Evolutionary conservation across 2,113 vertebrate genomes (phyloP), one percentile per base, ranked within the genome.

Genomic region (Leuciscus idus): DNA sequence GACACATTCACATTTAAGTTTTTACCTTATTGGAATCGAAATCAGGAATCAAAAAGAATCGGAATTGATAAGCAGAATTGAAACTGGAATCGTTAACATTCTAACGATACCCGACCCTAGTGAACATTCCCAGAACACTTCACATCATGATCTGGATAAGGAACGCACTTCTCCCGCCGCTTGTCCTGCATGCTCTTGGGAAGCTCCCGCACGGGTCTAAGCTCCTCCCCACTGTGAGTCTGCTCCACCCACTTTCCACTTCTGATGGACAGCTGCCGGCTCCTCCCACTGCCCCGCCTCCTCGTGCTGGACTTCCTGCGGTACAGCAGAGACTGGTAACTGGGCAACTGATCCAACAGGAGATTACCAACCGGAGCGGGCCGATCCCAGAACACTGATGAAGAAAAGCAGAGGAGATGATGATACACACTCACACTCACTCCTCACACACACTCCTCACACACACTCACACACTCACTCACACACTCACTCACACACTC

Each of bases 331-430:
- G 97, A 95, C 91, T 90, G 96, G 92, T 96, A 98, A 90, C 97
- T 99, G 84, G 97, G 98, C 52, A 99, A 88, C 93, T 99, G 94
- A 91, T 97, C 96, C 91, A 99, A 92, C 88, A 99, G 94, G 0
- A 89, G 91, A 91, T 95, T 94, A 86, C 80, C 92, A 84, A 91
- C 85, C 4, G 84, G 89, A 26, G 91, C 91, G 17, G 83, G 90
- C 0, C 28, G 87, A 57, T 93, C 90, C 15, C 90, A 90, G 92
- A 79, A 94, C 46, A 95, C 95, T 95, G n/a, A 28, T 1, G 55
- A 12, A 80, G n/a, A 48, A 23, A 28, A 62, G 57, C 11, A 82
- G 28, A 55, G 8, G 43, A 43, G 43, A 43, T 43, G 43, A 43
- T 43, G 43, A 43, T 43, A 8, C 39, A 8, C 50, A 23, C 36